These are phyloP conservation scores for Dicrostonyx torquatus DNA, from an alignment of 2,797 vertebrate species.

Conservation along the genomic window DNA sequence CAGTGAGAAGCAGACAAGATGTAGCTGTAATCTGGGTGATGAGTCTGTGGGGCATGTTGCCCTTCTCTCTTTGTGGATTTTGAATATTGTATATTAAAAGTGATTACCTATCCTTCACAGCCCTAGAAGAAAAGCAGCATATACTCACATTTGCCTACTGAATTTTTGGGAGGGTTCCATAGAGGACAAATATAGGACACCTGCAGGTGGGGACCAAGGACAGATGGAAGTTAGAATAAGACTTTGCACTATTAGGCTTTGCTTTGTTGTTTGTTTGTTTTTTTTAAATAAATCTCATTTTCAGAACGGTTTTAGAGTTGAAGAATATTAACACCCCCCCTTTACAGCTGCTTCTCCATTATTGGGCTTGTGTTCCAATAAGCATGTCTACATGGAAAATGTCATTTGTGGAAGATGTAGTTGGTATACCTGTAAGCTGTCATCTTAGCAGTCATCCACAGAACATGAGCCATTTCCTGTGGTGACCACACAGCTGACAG, in stretches of 20 bases:
- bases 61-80: constrained; percentile 6
- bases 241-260: neutral
- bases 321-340: neutral
- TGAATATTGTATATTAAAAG: neutral
- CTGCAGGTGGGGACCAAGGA: neutral
- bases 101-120: constrained; percentile 21
- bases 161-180: neutral
- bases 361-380: neutral
- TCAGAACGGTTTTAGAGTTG: neutral
- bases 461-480: neutral
- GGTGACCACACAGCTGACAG: neutral
- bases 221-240: neutral
- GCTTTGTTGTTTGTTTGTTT: neutral
- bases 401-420: too few relatives aligned
- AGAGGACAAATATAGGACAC: neutral
- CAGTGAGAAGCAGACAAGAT: neutral
- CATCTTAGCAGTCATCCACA: neutral
- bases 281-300: neutral
- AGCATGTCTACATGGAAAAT: neutral
- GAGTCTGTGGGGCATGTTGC: neutral
- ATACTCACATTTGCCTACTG: neutral
- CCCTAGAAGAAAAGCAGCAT: neutral
- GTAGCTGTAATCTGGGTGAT: accelerated
- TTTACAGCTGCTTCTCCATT: too few relatives aligned
- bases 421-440: neutral